Percentiles rank a stretch among this genome's conserved stretches.
Conservation (phyloP, 2,113 vertebrate genomes). For the Mormoops blainvillei region DNA sequence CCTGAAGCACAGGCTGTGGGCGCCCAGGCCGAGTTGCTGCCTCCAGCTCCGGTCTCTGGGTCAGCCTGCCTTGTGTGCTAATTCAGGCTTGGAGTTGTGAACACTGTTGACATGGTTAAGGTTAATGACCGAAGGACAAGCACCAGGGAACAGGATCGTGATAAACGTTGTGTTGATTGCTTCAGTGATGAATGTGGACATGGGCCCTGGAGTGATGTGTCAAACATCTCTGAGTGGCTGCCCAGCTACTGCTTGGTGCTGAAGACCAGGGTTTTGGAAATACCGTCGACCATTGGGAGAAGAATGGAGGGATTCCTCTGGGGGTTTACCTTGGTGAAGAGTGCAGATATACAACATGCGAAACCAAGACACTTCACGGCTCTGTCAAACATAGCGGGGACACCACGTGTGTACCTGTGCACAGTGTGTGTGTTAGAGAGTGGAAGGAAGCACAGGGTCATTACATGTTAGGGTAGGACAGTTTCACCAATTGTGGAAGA, state of each 20-base stretch:
- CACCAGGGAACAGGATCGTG: background rate
- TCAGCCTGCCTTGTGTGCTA: background rate
- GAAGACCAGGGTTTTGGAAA: background rate
- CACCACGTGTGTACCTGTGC: rapidly evolving
- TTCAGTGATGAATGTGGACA: background rate
- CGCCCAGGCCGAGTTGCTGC: background rate
- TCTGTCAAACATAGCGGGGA: background rate
- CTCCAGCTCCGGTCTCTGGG: background rate
- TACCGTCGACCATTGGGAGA: background rate
- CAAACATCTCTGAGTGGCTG: background rate
- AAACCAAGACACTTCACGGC: background rate
- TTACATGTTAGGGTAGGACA: no score
- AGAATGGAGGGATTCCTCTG: background rate
- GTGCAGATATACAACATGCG: rapidly evolving
- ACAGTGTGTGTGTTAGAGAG: background rate
- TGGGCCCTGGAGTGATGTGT: background rate
- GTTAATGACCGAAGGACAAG: background rate
- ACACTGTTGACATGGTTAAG: background rate
- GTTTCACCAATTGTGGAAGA: background rate
- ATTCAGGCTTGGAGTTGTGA: background rate
- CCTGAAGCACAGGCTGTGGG: background rate
- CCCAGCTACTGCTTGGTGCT: rapidly evolving
- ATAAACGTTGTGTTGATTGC: background rate
- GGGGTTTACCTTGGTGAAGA: background rate
- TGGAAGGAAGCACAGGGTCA: background rate